A percentile compares a stretch with the other conserved stretches of the same genome.
Evolutionary conservation across 2,113 vertebrate genomes (phyloP).

Genomic region (Oreochromis niloticus): DNA sequence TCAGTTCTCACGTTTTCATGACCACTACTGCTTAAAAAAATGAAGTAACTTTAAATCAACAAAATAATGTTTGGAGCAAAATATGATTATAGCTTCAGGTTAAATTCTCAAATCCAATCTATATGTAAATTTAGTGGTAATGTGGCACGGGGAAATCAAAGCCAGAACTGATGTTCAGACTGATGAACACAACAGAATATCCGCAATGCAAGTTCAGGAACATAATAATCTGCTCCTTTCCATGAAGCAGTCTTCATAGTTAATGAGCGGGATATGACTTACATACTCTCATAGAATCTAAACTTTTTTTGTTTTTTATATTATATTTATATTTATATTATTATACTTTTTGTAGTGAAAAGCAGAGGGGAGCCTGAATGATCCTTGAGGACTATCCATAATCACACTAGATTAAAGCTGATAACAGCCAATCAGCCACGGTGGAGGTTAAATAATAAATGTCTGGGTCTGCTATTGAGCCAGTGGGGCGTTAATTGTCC

Average conservation of each 20-base stretch:
- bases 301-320: not conserved
- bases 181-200: conserved; percentile 59
- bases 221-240: conserved; percentile 36
- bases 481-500: conserved; percentile 61
- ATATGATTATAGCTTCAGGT: conserved; percentile 71
- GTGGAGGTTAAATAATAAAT: conserved; percentile 61
- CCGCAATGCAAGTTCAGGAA: conserved; percentile 14
- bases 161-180: conserved; percentile 62
- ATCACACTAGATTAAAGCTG: conserved; percentile 49
- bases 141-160: conserved; percentile 66
- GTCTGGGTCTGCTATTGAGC: conserved; percentile 45
- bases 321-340: not conserved
- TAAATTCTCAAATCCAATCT: conserved; percentile 76
- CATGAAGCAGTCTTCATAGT: not conserved
- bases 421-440: conserved; percentile 53
- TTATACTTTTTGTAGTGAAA: not conserved
- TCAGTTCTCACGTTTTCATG: not conserved
- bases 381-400: conserved; percentile 19
- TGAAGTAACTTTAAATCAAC: conserved; percentile 51
- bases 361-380: not conserved
- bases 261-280: not conserved
- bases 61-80: conserved; percentile 63
- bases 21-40: not conserved
- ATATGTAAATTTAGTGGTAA: conserved; percentile 74
- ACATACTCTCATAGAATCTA: not conserved